phyloP scores from a whole-genome alignment of 2,113 vertebrate species.

The Hippocampus zosterae region DNA sequence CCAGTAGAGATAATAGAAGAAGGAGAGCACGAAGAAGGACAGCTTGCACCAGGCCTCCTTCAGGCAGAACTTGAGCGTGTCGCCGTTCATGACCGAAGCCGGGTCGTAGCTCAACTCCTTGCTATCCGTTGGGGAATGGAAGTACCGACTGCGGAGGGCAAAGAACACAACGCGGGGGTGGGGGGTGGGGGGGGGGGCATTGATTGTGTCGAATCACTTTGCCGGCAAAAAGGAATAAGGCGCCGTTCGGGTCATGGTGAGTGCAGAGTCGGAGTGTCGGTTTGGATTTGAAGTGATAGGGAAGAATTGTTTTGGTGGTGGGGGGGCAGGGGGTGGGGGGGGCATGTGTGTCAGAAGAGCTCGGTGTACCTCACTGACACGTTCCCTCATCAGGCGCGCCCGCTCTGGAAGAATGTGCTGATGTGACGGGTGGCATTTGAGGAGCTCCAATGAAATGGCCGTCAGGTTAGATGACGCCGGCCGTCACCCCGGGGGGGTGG shows the following conservation, averaged over 20 bases:
- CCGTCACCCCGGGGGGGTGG: neutral
- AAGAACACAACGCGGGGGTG: constrained; percentile 56
- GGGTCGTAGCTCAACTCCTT: constrained; percentile 93
- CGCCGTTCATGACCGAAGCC: constrained; percentile 90
- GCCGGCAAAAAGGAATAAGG: no score
- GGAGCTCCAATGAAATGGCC: neutral
- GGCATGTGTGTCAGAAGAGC: no score
- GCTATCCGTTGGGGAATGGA: constrained; percentile 92
- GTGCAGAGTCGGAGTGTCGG: no score
- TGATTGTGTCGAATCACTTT: neutral
- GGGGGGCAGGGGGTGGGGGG: no score
- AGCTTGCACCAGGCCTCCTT: constrained; percentile 99
- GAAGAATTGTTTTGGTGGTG: no score
- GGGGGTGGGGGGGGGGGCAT: constrained; percentile 5
- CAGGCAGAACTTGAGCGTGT: constrained; percentile 93
- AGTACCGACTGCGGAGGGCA: constrained; percentile 83
- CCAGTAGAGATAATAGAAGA: constrained; percentile 99
- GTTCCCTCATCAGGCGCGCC: no score
- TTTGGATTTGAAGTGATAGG: no score
- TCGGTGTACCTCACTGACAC: no score
- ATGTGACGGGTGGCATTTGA: neutral
- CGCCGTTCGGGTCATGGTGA: no score
- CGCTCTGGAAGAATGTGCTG: no score
- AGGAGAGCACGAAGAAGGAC: constrained; percentile 96
- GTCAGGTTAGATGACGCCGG: neutral